Evolutionary conservation across 2,888 invertebrate genomes (phyloP).

Genomic region (Poecilus cupreus): DNA sequence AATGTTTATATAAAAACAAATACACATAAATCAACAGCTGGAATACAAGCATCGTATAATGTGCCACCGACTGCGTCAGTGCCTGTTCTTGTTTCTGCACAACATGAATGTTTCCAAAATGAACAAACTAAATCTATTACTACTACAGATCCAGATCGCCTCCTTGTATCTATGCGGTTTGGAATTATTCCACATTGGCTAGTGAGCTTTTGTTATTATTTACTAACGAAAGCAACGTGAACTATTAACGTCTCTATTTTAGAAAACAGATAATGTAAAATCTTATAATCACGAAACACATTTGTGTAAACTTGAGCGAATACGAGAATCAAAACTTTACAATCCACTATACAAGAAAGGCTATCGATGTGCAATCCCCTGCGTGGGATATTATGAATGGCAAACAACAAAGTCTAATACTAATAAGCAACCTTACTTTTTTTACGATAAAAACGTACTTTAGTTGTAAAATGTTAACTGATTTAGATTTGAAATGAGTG

Average conservation of each 20-base stretch:
- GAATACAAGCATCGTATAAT: constrained; percentile 9
- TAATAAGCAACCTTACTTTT: constrained; percentile 48
- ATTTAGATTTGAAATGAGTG: neutral
- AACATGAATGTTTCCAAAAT: constrained; percentile 7
- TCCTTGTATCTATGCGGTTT: constrained; percentile 44
- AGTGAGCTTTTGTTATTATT: neutral
- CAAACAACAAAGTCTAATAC: constrained; percentile 16
- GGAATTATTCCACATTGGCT: constrained; percentile 46
- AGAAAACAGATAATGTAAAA: constrained; percentile 13
- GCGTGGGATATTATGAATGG: constrained; percentile 56
- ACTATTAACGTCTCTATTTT: neutral
- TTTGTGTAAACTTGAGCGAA: constrained; percentile 44
- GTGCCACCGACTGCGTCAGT: constrained; percentile 42
- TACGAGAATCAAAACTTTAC: constrained; percentile 35
- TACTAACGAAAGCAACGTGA: neutral
- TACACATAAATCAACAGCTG: neutral
- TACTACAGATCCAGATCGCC: neutral
- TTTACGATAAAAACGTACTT: constrained; percentile 45
- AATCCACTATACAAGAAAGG: constrained; percentile 38
- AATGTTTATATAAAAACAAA: constrained; percentile 25
- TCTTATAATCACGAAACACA: constrained; percentile 43
- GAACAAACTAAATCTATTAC: neutral
- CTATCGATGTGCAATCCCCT: constrained; percentile 46
- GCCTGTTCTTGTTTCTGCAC: constrained; percentile 30
- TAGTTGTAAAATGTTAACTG: neutral